phyloP scores from a whole-genome alignment of 2,888 invertebrate genomes.

The Hydrotaea cyrtoneurina region DNA sequence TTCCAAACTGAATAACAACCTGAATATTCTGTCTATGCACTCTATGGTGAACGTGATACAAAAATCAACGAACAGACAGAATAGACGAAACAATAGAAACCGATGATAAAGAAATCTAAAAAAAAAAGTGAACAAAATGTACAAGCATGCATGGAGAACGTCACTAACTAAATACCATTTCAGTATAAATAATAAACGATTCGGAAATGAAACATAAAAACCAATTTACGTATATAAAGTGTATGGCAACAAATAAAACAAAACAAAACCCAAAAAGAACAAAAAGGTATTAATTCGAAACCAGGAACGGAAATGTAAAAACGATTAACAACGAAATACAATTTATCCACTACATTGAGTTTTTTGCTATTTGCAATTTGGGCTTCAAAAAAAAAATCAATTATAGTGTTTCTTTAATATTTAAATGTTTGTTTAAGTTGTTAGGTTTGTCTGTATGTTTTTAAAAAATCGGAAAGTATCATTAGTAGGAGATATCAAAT shows the following conservation, averaged over 20 bases:
- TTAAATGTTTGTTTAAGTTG: no score
- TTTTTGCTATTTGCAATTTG: no score
- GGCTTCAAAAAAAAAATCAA: no score
- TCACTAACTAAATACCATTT: neutral
- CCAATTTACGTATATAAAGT: neutral
- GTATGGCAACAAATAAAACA: neutral
- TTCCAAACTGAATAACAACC: neutral
- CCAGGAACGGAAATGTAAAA: neutral
- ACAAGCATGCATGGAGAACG: neutral
- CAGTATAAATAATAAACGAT: constrained; percentile 8
- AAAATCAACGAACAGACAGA: neutral
- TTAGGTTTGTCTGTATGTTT: no score
- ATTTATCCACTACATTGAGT: no score
- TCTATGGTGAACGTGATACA: no score
- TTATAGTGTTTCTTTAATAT: no score
- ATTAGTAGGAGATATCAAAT: no score
- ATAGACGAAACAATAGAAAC: neutral
- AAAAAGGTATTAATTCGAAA: neutral
- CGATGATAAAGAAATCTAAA: neutral
- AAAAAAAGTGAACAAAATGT: neutral
- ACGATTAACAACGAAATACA: no score
- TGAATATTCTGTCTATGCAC: neutral
- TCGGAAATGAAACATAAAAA: neutral
- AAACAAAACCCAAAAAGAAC: neutral
- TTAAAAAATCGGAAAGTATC: no score